These are phyloP conservation scores for Paramuricea clavata DNA, from an alignment of 92 coral and sea anemone species.

Conservation along the genomic window DNA sequence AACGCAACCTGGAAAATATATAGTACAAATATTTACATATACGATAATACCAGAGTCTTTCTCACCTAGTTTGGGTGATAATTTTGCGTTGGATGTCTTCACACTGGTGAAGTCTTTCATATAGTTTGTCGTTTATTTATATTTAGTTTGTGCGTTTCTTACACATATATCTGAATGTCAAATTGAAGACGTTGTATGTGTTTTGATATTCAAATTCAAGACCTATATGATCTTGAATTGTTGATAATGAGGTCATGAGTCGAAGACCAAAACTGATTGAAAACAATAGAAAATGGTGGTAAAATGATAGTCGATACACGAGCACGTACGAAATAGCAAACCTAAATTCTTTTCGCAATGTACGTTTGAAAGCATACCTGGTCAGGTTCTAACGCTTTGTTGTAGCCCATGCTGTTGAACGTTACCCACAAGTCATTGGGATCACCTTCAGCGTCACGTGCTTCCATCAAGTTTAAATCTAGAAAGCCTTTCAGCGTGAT, in stretches of 20 bases:
- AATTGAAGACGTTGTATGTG: no score
- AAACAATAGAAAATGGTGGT: no score
- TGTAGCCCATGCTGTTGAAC: conserved; percentile 93
- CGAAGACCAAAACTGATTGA: no score
- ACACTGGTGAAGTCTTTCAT: background rate
- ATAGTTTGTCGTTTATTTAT: no score
- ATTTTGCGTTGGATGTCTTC: background rate
- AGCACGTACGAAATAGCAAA: background rate
- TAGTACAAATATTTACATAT: no score
- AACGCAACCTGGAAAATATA: conserved; percentile 78
- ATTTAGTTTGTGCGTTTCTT: no score
- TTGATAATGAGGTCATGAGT: no score
- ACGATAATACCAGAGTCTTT: no score
- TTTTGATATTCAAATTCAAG: no score
- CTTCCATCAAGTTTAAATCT: conserved; percentile 96
- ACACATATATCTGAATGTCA: no score
- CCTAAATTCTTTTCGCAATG: background rate
- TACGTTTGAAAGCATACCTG: conserved; percentile 64
- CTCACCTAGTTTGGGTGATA: no score
- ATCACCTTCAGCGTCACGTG: conserved; percentile 96
- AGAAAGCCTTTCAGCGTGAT: conserved; percentile 93
- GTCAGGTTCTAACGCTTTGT: conserved; percentile 87
- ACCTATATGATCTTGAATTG: no score
- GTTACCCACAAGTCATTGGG: conserved; percentile 98
- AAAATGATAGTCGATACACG: background rate